These are phyloP conservation scores for Heliconius nattereri DNA, from an alignment of 1,140 invertebrate species.

Conservation along the genomic window DNA sequence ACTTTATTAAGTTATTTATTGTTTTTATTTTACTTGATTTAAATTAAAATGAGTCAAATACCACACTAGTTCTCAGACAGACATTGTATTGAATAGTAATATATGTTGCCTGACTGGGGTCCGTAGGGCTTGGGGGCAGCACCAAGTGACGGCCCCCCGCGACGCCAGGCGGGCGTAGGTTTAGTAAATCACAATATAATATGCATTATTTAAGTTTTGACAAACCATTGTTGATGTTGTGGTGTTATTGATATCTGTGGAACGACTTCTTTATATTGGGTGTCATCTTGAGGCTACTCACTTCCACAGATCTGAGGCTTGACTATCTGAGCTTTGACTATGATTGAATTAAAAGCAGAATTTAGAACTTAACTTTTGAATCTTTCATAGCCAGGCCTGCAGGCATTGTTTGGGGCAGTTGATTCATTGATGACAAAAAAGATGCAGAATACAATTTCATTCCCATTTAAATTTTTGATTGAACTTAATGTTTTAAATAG, in stretches of 20 bases:
- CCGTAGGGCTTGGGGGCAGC: constrained; percentile 18
- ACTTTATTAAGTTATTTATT: background rate
- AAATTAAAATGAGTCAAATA: constrained; percentile 10
- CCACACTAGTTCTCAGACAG: constrained; percentile 10
- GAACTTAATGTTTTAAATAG: background rate
- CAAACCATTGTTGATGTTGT: constrained; percentile 61
- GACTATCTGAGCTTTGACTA: background rate
- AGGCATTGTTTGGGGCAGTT: constrained; percentile 3
- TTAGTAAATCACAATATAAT: constrained; percentile 64
- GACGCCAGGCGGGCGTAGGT: constrained; percentile 44
- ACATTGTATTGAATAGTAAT: constrained; percentile 45
- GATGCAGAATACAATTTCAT: constrained; percentile 29
- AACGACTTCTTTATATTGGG: constrained; percentile 35
- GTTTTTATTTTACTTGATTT: background rate
- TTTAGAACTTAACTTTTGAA: background rate
- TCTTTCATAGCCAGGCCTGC: background rate
- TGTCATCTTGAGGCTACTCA: constrained; percentile 53
- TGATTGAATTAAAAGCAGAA: background rate
- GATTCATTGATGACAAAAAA: constrained; percentile 18
- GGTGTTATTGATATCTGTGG: constrained; percentile 41
- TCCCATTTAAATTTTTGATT: background rate
- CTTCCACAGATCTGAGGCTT: constrained; percentile 42
- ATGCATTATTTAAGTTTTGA: constrained; percentile 73
- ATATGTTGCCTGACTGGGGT: constrained; percentile 31
- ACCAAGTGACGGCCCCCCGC: constrained; percentile 50